Evolutionary conservation across 2,888 invertebrate genomes (phyloP).

Genomic region (Melanchra persicariae): DNA sequence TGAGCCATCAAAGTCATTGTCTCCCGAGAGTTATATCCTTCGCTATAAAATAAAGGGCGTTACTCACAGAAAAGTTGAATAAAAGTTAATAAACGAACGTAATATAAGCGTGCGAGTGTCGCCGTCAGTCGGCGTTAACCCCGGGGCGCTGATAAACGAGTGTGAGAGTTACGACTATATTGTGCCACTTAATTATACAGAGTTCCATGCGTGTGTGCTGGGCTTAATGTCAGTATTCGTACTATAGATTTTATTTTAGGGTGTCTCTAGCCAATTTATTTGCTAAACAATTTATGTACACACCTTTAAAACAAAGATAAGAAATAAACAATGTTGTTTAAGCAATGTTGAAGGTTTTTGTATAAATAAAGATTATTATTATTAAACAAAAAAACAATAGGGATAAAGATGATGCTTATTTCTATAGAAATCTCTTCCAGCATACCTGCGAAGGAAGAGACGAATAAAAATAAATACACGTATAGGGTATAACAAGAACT

Average conservation of each 20-base stretch:
- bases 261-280: not conserved
- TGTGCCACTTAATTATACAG: constrained; percentile 57
- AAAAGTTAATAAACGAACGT: constrained; percentile 60
- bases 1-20: constrained; percentile 50
- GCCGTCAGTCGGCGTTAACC: constrained; percentile 48
- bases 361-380: no score
- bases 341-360: no score
- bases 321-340: no score
- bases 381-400: no score
- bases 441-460: no score
- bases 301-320: no score
- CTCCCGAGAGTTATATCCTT: constrained; percentile 33
- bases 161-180: constrained; percentile 46
- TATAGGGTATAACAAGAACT: no score
- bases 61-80: constrained; percentile 57
- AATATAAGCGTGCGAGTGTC: constrained; percentile 52
- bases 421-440: no score
- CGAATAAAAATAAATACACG: no score
- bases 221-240: constrained; percentile 28
- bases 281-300: no score
- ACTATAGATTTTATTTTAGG: not conserved
- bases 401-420: no score
- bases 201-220: constrained; percentile 26
- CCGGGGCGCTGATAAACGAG: constrained; percentile 58
- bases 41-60: constrained; percentile 42